phyloP scores from a whole-genome alignment of 2,113 vertebrate species.

The Notarius lentiginosus region DNA sequence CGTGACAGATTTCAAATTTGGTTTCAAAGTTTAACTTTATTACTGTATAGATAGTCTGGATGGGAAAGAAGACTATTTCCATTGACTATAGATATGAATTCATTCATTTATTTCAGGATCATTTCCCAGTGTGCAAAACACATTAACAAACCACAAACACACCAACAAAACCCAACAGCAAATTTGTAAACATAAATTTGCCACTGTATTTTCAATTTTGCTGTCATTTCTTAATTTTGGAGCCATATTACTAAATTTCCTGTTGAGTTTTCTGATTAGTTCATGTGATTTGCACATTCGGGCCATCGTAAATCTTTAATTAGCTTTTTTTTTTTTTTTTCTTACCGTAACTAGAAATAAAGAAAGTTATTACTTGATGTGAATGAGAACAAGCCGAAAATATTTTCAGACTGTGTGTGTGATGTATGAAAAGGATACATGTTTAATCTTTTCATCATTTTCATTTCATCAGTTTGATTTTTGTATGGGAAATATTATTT shows the following conservation, averaged over 20 bases:
- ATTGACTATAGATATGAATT: neutral
- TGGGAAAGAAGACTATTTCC: neutral
- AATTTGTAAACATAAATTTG: neutral
- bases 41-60: too few species aligned
- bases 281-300: neutral
- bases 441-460: slow-evolving; percentile 4
- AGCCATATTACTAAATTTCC: neutral
- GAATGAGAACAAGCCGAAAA: neutral
- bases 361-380: neutral
- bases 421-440: neutral
- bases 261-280: neutral
- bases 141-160: neutral
- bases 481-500: neutral
- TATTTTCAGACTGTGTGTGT: neutral
- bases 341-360: neutral
- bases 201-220: neutral
- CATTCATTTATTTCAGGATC: neutral
- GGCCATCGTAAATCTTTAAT: neutral
- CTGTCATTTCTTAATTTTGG: neutral
- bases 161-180: neutral
- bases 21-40: neutral
- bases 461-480: neutral
- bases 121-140: neutral
- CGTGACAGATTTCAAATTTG: neutral
- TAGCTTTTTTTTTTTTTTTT: neutral